Evolutionary conservation across 2,113 vertebrate genomes (phyloP), one percentile per base, ranked within the genome.

Genomic region (Chloropsis hardwickii): DNA sequence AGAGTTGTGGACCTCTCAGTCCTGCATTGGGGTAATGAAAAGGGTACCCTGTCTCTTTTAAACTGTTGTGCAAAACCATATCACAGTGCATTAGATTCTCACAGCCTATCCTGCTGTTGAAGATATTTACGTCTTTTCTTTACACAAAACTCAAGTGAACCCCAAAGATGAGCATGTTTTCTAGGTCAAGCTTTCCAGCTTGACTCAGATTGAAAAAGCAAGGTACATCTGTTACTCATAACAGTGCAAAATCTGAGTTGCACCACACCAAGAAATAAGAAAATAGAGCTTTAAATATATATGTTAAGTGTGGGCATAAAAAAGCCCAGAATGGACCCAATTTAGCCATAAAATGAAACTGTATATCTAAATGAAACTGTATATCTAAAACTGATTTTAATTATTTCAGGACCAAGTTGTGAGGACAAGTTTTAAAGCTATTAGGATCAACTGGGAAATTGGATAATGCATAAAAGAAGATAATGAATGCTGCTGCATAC

Each of bases 391-490:
- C n/a, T n/a, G n/a, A n/a, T n/a, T 96, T 93, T 93, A 91, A 93
- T 95, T 96, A 94, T 73, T 82, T 90, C 58, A 67, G 37, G 76
- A 88, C 11, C 66, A 96, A 93, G 62, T 74, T 57, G 40, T 80
- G 64, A 61, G 50, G 48, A 85, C 42, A 95, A 81, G 23, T 84
- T 93, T 93, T 95, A 82, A 62, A 74, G 74, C 53, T 88, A 25
- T 90, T 92, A 88, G 35, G 10, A 29, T 88, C 17, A 80, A 74
- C 71, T 92, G 85, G 70, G 89, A 94, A 95, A 97, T 94, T 93
- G 85, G 72, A 86, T 92, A 95, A 94, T 71, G 42, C 54, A 78
- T 93, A 92, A 96, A 96, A 77, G 80, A 67, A n/a, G 64, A 85
- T 87, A 92, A 95, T 91, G 78, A 90, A 92, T 90, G 44, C 33